A percentile compares a stretch with the other conserved stretches of the same genome.
Evolutionary conservation across 2,113 vertebrate species (phyloP).

Genomic region (Arizona elegans): DNA sequence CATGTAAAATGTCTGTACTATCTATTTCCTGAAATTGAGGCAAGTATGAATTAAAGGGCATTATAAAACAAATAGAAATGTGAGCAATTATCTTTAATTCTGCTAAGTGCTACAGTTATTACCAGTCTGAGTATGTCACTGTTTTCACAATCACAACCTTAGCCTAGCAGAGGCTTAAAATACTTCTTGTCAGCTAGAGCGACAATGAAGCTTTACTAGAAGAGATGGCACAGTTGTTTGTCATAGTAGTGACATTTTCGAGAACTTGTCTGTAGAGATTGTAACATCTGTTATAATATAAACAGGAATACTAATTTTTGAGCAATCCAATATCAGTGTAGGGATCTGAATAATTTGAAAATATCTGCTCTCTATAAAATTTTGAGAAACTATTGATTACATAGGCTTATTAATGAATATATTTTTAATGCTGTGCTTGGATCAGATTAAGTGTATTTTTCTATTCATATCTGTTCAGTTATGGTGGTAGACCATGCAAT

Average conservation of each 20-base stretch:
- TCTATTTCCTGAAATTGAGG: constrained; percentile 46
- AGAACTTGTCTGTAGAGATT: not conserved
- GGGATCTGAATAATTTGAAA: not conserved
- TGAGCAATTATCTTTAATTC: constrained; percentile 1
- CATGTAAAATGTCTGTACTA: constrained; percentile 30
- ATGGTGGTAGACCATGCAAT: not conserved
- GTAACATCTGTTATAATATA: not conserved
- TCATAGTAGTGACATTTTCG: not conserved
- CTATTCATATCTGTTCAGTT: not conserved
- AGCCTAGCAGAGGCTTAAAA: not conserved
- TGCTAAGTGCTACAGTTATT: constrained; percentile 39
- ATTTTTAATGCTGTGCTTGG: not conserved
- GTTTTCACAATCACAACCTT: not conserved
- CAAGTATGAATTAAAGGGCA: constrained; percentile 41
- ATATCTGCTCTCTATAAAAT: not conserved
- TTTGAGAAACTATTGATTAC: not conserved
- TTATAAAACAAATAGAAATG: constrained; percentile 28
- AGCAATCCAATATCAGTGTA: not conserved
- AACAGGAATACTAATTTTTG: not conserved
- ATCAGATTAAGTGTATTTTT: not conserved
- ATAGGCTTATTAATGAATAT: not conserved
- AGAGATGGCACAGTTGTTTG: not conserved
- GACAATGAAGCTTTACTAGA: not conserved
- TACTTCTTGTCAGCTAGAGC: not conserved
- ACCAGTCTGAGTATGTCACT: constrained; percentile 35